Base-by-base conservation (phyloP, 2,888 invertebrate species). In the Ophraella communa region DNA sequence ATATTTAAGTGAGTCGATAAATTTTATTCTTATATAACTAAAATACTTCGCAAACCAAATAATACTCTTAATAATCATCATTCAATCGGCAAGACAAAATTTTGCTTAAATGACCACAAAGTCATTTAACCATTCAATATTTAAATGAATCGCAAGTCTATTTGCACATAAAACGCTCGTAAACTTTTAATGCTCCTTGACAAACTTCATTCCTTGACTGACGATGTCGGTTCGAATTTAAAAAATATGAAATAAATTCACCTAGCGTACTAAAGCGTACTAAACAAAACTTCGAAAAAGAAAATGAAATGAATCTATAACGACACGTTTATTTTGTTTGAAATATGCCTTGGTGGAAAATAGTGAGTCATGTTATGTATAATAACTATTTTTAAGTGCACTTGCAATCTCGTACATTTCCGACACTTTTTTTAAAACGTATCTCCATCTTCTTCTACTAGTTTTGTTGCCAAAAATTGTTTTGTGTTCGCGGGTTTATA, bases 401-500 rank as follows among this genome's bases (percentile, higher is more conserved):
- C 60, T 62, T 67, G 65, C 62, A 62, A 62, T 69, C 62, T 67
- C 69, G 63, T 67, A 59, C 53, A 58, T 63, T 68, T 27, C 42
- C 30, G 57, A 30, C 35, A 51, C 53, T 59, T 67, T 69, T 67
- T 68, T 62, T 30, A 23, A 52, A 60, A 17, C 14, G 39, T 17
- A 7, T 39, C 1, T 8, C 39, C 14, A 39, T 39, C 39, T 14
- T 5, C 7, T 4, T 39, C 17, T 39, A n/a, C 14, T 14, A 17
- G 39, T 39, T 39, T 39, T 39, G 5, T 7, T 39, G 39, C 39
- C 39, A 39, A 39, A 39, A 14, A 14, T 39, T 39, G 53, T 33
- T 18, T 18, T 17, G 27, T 39, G 17, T 39, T 39, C n/a, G n/a
- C 10, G 49, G 14, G 39, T 39, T 39, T 39, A 14, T 39, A 39